phyloP scores from a whole-genome alignment of 2,797 vertebrate genomes.

The Mus minutoides region DNA sequence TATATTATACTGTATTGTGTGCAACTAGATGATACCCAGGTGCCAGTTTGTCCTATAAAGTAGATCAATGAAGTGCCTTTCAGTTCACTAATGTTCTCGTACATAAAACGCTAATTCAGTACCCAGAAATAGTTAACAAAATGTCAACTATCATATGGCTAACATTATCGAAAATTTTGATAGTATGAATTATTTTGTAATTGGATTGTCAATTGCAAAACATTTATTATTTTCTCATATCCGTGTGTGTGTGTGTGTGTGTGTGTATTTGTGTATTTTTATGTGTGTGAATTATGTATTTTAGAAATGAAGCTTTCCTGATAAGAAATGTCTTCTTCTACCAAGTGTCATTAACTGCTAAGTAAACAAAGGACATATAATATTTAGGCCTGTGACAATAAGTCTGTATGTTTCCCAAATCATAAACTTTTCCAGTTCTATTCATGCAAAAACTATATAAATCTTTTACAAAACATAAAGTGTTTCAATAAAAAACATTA shows the following conservation, averaged over 20 bases:
- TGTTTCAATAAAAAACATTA: not conserved
- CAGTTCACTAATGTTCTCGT: not conserved
- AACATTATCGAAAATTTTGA: constrained; percentile 42
- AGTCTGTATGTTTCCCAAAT: not conserved
- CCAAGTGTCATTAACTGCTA: not conserved
- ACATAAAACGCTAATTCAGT: not conserved
- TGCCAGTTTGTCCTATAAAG: constrained; percentile 42
- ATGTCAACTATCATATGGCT: not conserved
- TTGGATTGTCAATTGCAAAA: constrained; percentile 38
- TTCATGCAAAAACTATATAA: not conserved
- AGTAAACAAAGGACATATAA: not conserved
- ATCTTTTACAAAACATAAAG: constrained; percentile 9
- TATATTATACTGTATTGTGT: constrained; percentile 73
- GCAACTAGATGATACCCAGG: constrained; percentile 19
- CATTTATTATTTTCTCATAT: not conserved
- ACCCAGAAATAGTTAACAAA: constrained; percentile 60
- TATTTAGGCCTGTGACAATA: not conserved
- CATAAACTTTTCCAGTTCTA: not conserved
- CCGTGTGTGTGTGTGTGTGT: not conserved
- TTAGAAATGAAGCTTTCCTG: constrained; percentile 15
- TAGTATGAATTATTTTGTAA: constrained; percentile 27
- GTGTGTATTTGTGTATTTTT: not conserved
- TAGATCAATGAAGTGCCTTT: not conserved
- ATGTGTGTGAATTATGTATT: not conserved
- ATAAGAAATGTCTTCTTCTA: not conserved